Percentiles rank a stretch among this genome's conserved stretches.
Evolutionary conservation across 2,797 vertebrate species (phyloP).

Genomic region (Helostoma temminkii): DNA sequence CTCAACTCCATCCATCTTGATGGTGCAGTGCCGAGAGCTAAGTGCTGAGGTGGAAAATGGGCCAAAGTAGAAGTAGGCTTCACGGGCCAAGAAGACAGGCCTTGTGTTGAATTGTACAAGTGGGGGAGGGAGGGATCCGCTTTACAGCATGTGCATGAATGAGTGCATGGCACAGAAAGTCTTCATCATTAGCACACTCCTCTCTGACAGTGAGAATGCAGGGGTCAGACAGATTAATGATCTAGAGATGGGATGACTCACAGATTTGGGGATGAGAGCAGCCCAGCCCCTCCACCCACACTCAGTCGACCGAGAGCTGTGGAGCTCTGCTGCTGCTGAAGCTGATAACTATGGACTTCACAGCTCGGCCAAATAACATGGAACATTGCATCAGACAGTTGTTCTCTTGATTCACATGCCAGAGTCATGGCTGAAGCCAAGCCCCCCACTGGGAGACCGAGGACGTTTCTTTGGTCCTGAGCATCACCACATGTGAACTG

Average conservation of each 20-base stretch:
- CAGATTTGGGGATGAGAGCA: conserved; percentile 69
- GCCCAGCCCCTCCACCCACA: conserved; percentile 58
- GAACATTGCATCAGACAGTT: conserved; percentile 54
- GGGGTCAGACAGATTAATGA: conserved; percentile 78
- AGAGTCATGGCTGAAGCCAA: conserved; percentile 45
- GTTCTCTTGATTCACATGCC: conserved; percentile 57
- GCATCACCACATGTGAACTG: conserved; percentile 45
- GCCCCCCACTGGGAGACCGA: conserved; percentile 38
- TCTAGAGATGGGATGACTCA: conserved; percentile 73
- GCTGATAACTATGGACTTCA: conserved; percentile 45
- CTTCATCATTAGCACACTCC: conserved; percentile 68
- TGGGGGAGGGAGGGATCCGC: conserved; percentile 60
- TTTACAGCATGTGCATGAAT: conserved; percentile 28
- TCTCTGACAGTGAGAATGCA: conserved; percentile 57
- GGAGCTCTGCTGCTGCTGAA: conserved; percentile 33
- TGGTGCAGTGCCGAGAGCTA: conserved; percentile 61
- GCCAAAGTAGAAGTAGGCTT: conserved; percentile 57
- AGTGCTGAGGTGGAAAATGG: conserved; percentile 62
- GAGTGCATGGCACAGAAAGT: conserved; percentile 24
- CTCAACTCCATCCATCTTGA: conserved; percentile 55
- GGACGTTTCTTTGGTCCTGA: conserved; percentile 51
- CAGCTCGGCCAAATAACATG: conserved; percentile 43
- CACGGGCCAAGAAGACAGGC: conserved; percentile 34
- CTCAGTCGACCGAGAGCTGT: conserved; percentile 45
- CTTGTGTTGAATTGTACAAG: conserved; percentile 39